These are phyloP conservation scores for Stercorarius parasiticus DNA, from an alignment of 2,113 vertebrate species.

Conservation along the genomic window DNA sequence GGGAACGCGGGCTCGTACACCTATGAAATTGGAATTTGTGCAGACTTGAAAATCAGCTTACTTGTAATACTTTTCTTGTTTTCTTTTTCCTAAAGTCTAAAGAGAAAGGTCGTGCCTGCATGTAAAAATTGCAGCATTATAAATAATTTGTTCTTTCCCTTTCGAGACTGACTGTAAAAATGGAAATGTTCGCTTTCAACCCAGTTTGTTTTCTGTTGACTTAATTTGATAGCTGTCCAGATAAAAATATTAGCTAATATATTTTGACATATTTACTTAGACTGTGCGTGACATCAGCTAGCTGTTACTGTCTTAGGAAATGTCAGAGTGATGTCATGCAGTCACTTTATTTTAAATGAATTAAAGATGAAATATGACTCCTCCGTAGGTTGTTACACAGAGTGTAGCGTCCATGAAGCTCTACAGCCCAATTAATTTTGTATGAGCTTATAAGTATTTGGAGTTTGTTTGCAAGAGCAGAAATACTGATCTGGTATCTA, in stretches of 20 bases:
- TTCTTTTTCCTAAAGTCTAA: not conserved
- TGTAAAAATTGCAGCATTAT: not conserved
- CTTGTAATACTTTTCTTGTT: not conserved
- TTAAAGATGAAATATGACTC: not conserved
- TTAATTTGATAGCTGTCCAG: not conserved
- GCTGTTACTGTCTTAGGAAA: not conserved
- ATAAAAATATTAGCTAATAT: conserved; percentile 20
- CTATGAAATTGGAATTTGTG: not conserved
- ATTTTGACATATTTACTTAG: not conserved
- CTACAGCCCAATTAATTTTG: not conserved
- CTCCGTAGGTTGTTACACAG: not conserved
- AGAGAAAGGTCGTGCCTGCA: not conserved
- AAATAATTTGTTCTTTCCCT: conserved; percentile 34
- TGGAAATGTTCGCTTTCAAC: conserved; percentile 20
- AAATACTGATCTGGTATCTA: not conserved
- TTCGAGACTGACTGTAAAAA: not conserved
- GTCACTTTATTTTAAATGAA: not conserved
- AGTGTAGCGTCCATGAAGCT: not conserved
- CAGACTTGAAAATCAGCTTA: not conserved
- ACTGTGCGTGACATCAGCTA: conserved; percentile 11
- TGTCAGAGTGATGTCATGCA: conserved; percentile 46
- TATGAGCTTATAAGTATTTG: not conserved
- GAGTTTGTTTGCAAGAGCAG: not conserved
- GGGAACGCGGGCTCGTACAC: not conserved
- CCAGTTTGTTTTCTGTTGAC: not conserved